These are phyloP conservation scores for Halcyon leucocephala DNA, from an alignment of 2,797 vertebrate species.

Conservation along the genomic window DNA sequence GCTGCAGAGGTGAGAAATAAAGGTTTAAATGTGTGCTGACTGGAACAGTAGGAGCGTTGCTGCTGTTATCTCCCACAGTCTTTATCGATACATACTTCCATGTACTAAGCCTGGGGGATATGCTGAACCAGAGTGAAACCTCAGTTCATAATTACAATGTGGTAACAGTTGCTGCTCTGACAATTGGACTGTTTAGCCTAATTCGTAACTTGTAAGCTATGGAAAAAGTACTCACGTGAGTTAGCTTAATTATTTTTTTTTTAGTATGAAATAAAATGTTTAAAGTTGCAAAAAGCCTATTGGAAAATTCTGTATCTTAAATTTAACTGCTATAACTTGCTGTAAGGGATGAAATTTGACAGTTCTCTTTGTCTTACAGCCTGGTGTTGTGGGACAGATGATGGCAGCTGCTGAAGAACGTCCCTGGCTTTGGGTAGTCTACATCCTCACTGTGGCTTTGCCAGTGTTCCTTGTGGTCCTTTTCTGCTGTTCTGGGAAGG, in stretches of 20 bases:
- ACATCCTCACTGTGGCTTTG: slow-evolving; percentile 93
- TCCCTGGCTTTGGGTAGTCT: slow-evolving; percentile 97
- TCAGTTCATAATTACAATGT: neutral
- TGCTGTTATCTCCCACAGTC: neutral
- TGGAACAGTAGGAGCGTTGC: neutral
- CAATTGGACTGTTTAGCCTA: neutral
- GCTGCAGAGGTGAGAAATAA: slow-evolving; percentile 88
- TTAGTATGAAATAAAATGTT: neutral
- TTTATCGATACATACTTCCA: neutral
- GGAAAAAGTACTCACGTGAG: neutral
- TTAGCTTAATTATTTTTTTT: neutral
- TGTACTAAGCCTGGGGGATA: neutral
- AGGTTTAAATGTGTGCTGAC: neutral
- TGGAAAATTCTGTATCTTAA: neutral
- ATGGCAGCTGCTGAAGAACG: slow-evolving; percentile 93
- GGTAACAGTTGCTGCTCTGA: neutral
- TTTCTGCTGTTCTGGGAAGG: slow-evolving; percentile 99
- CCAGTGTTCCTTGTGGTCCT: slow-evolving; percentile 93
- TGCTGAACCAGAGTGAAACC: neutral
- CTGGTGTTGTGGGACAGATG: slow-evolving; percentile 93
- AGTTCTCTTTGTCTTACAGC: slow-evolving; percentile 77
- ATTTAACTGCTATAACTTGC: neutral
- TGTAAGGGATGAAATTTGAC: neutral
- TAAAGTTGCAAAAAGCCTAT: neutral
- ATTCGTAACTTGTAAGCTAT: neutral